Percentiles rank a stretch among this genome's conserved stretches.
Conservation (phyloP, 64 coral and sea anemone genomes). For the Montipora sp. region DNA sequence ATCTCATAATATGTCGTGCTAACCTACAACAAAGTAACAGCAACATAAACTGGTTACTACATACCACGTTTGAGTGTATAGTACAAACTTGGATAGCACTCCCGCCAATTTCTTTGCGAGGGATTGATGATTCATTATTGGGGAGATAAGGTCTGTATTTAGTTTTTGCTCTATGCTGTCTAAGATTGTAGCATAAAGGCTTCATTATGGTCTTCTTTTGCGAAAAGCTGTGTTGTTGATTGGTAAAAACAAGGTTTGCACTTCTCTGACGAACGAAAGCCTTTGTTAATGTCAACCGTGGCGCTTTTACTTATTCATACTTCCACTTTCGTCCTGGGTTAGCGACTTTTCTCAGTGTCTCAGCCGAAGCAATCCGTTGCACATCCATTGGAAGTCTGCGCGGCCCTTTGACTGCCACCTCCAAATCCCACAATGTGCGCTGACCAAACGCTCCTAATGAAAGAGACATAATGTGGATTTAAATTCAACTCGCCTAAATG, state of each 20-base stretch:
- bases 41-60: background rate
- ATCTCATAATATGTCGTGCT: constrained; percentile 79
- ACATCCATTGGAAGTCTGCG: constrained; percentile 76
- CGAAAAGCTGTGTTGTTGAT: too few species aligned
- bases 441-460: constrained; percentile 87
- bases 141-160: too few species aligned
- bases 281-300: background rate
- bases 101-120: too few species aligned
- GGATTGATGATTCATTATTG: too few species aligned
- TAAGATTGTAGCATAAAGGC: background rate
- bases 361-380: constrained; percentile 70
- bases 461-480: background rate
- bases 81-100: too few species aligned
- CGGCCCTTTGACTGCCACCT: constrained; percentile 46
- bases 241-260: background rate
- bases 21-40: constrained; percentile 24
- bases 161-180: too few species aligned
- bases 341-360: constrained; percentile 63
- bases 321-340: constrained; percentile 68
- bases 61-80: too few species aligned
- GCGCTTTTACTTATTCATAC: background rate
- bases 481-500: background rate
- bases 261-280: background rate
- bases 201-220: too few species aligned
- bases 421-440: constrained; percentile 78